Evolutionary conservation across 2,113 vertebrate genomes (phyloP).

Genomic region (Notothenia rossii): DNA sequence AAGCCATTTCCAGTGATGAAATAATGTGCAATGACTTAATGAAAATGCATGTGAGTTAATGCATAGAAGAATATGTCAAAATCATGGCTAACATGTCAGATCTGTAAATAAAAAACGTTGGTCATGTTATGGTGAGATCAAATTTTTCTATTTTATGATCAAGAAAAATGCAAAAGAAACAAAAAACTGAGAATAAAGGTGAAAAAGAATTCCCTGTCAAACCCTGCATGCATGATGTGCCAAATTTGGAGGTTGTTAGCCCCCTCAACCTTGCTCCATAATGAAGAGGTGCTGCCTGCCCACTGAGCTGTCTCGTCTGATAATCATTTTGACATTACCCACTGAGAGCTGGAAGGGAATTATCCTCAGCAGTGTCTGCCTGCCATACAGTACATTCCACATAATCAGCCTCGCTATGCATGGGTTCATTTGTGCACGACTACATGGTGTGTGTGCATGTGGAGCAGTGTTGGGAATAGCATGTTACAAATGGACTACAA

Average conservation of each 20-base stretch:
- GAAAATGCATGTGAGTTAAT: constrained; percentile 12
- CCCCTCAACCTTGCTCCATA: constrained; percentile 52
- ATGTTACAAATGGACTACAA: constrained; percentile 21
- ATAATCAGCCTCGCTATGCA: constrained; percentile 59
- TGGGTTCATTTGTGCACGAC: constrained; percentile 12
- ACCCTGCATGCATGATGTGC: neutral
- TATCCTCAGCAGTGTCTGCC: constrained; percentile 58
- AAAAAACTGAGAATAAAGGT: neutral
- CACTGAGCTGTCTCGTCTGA: constrained; percentile 72
- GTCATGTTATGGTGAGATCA: neutral
- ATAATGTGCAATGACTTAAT: constrained; percentile 23
- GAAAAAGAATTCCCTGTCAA: constrained; percentile 24
- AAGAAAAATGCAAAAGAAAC: neutral
- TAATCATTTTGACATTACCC: constrained; percentile 76
- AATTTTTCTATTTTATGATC: neutral
- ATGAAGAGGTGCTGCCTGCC: constrained; percentile 72
- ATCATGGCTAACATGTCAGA: constrained; percentile 1
- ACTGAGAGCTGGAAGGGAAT: constrained; percentile 62
- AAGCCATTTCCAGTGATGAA: constrained; percentile 36
- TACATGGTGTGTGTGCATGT: constrained; percentile 3
- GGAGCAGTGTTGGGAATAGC: neutral
- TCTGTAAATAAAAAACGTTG: neutral
- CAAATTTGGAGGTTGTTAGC: constrained; percentile 53
- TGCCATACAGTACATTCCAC: constrained; percentile 55
- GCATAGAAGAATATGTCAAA: neutral